Evolutionary conservation across 1,140 invertebrate genomes (phyloP), one percentile per base, ranked within the genome.

Genomic region (Hyposmocoma kahamanoa): DNA sequence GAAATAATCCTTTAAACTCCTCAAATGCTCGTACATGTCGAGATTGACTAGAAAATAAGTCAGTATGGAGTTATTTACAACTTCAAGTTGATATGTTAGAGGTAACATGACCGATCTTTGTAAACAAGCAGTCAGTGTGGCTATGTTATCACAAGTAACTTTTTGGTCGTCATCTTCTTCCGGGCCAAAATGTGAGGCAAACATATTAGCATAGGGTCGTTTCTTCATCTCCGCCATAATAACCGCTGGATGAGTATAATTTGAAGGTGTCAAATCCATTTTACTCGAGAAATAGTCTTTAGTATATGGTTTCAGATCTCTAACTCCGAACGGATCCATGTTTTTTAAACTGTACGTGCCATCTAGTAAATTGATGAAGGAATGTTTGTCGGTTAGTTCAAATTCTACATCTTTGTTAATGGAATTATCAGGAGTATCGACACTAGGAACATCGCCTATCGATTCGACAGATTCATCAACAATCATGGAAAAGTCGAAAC

Each of bases 21-120:
- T 89, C 15, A 95, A 81, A 72, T 94, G 92, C 9, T 90, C 88
- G 10, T 93, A 87, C 56, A 92, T 88, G 32, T 91, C 87, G 8
- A 91, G 77, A 46, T 94, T 90, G 0, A 90, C 80, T 0, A 94
- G 73, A 48, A 92, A 90, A 62, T 92, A 90, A 41, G 91, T 91
- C 26, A 94, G 77, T 13, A 93, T 88, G 9, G 92, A 92, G 44
- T 90, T 91, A 47, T 92, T 92, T 0, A 92, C 88, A 4, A 94
- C 81, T 41, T 89, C 89, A 41, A 90, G 88, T 62, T 94, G 92
- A 20, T 90, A 88, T n/a, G 87, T 87, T 1, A 94, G 61, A 0
- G 92, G 92, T 50, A 92, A 79, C 57, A 90, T 83, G 1, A 94
- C 87, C 1, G 92, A 93, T 63, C 90, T 88, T 59, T 91, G 89